Conservation (phyloP, 2,888 invertebrate species). For the Furcula furcula region DNA sequence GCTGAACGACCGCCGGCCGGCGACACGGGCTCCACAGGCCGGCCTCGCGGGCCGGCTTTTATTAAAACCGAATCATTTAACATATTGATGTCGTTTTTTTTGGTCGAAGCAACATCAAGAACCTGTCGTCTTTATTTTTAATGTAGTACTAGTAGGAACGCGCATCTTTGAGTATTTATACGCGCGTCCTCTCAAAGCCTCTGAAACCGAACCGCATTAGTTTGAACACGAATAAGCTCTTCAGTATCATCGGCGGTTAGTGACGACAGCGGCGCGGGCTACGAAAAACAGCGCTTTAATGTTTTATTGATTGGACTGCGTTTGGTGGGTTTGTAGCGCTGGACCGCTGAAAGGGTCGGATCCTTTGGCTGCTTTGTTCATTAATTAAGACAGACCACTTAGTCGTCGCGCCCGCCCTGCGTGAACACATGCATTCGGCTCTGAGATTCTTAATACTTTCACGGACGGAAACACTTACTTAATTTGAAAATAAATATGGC, state of each 20-base stretch:
- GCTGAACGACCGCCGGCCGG: conserved; percentile 32
- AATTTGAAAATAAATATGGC: conserved; percentile 54
- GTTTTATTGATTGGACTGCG: conserved; percentile 37
- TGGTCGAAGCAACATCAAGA: background rate
- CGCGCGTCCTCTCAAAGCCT: conserved; percentile 49
- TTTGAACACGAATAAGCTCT: conserved; percentile 75
- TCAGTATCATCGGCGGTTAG: conserved; percentile 60
- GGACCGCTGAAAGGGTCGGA: conserved; percentile 49
- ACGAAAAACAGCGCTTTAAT: conserved; percentile 53
- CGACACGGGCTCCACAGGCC: conserved; percentile 20
- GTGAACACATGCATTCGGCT: conserved; percentile 56
- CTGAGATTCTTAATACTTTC: conserved; percentile 50
- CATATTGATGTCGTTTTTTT: background rate
- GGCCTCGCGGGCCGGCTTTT: conserved; percentile 12
- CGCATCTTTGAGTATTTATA: conserved; percentile 32
- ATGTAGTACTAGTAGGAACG: conserved; percentile 12
- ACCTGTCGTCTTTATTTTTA: conserved; percentile 6
- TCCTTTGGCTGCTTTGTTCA: conserved; percentile 62
- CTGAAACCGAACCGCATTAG: conserved; percentile 65
- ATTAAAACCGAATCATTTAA: conserved; percentile 6
- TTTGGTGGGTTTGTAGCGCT: conserved; percentile 47
- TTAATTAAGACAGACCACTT: conserved; percentile 76
- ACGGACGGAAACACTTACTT: conserved; percentile 64
- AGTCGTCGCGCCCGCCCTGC: conserved; percentile 49
- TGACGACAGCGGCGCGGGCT: conserved; percentile 48